A percentile compares a stretch with the other conserved stretches of the same genome.
phyloP scores from a whole-genome alignment of 1,140 invertebrate species.

The Lineus longissimus region DNA sequence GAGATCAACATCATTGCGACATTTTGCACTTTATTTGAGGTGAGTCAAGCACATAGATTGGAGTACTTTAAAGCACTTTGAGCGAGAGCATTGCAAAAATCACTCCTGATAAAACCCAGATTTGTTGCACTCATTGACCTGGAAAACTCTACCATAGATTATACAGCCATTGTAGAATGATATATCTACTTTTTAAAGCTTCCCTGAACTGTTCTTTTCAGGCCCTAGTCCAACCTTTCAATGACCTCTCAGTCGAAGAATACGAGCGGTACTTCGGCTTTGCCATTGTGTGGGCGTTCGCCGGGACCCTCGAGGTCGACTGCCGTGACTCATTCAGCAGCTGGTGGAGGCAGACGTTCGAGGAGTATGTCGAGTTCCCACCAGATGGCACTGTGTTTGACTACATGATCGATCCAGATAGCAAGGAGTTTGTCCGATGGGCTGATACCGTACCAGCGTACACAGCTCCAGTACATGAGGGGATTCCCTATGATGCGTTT shows the following conservation, averaged over 20 bases:
- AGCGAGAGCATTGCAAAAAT: no score
- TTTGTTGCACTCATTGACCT: no score
- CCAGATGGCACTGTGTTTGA: constrained; percentile 48
- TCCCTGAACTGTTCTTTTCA: constrained; percentile 25
- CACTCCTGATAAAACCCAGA: no score
- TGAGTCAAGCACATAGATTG: constrained; percentile 22
- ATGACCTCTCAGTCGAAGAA: constrained; percentile 43
- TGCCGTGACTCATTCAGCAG: constrained; percentile 41
- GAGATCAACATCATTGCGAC: constrained; percentile 46
- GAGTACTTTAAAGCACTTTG: no score
- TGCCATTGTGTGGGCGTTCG: constrained; percentile 50
- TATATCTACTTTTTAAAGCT: no score
- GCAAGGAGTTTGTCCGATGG: constrained; percentile 47
- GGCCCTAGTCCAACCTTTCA: constrained; percentile 35
- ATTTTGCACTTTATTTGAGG: constrained; percentile 43
- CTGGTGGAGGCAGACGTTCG: constrained; percentile 49
- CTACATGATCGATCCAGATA: constrained; percentile 48
- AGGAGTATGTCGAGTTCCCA: constrained; percentile 42
- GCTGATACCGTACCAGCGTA: constrained; percentile 45
- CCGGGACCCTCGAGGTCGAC: constrained; percentile 38
- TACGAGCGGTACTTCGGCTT: constrained; percentile 50
- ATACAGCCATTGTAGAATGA: no score
- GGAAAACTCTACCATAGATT: no score
- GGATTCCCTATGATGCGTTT: constrained; percentile 49
- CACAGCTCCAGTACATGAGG: constrained; percentile 40